Evolutionary conservation across 2,797 vertebrate genomes (phyloP), one percentile per base, ranked within the genome.

Genomic region (Dendrocincla tyrannina): DNA sequence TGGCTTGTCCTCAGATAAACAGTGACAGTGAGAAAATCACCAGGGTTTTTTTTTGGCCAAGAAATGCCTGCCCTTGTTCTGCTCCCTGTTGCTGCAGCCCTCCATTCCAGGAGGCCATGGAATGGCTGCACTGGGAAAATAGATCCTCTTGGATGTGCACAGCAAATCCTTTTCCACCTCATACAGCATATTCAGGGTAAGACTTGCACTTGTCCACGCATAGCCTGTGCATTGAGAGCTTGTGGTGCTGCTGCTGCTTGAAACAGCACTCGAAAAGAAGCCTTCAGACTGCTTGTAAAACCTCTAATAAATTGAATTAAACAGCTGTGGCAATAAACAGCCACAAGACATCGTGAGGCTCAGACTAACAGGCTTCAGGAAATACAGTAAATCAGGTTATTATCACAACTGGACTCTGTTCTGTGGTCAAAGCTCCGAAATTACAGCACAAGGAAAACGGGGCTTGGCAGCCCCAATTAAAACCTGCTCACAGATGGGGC

Each of bases 121-220:
- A 42, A 70, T 1, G 4, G 12, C n/a, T 17, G 32, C 0, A 0
- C 17, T 30, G 44, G 63, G 44, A 89, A 74, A 53, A 72, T 0
- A 78, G 27, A 50, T 25, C 58, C 46, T 70, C 59, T 37, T 27
- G 24, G 47, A 35, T 2, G 7, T 8, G 7, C 11, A 3, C 5
- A 77, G 28, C 58, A 46, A 66, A 33, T 12, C 25, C 30, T 58
- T 50, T 85, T 37, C 17, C 37, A 56, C 58, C 70, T 52, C 7
- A 27, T 9, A 37, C 0, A 0, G 39, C 37, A 47, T 17, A 58
- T 19, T 72, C 53, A 33, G 9, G 12, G 17, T 9, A 0, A 49
- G 11, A 2, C 12, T 9, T 19, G 18, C 25, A 25, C 49, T 58
- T 22, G 24, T 11, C 33, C 39, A 7, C 47, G 37, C 7, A 6